Evolutionary conservation across 53 echinoderm and acorn worm genomes (phyloP).

Genomic region (Mesocentrotus franciscanus): DNA sequence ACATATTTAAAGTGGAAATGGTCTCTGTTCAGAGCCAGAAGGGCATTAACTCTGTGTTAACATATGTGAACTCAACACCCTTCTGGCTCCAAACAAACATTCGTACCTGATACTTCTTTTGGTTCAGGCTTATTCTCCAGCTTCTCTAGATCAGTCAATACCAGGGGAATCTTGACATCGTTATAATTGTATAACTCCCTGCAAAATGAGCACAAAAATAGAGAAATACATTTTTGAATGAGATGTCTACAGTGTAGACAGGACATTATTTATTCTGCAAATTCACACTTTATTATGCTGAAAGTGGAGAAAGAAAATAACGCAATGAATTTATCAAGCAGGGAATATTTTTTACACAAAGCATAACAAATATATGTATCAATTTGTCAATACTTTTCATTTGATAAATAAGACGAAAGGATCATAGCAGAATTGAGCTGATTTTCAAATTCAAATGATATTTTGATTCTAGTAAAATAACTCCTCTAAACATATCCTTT

Average conservation of each 20-base stretch:
- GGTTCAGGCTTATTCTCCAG: conserved; percentile 69
- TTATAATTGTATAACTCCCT: conserved; percentile 82
- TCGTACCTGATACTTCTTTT: conserved; percentile 6
- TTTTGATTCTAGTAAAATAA: too few relatives aligned
- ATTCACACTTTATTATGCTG: not conserved
- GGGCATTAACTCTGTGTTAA: too few relatives aligned
- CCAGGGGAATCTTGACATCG: conserved; percentile 74
- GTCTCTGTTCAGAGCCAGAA: too few relatives aligned
- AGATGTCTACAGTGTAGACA: not conserved
- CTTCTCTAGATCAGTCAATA: conserved; percentile 81
- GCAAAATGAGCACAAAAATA: not conserved
- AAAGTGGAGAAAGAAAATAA: not conserved
- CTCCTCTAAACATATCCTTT: too few relatives aligned
- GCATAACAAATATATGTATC: not conserved
- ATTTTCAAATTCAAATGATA: too few relatives aligned
- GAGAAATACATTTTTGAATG: not conserved
- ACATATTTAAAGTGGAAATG: not conserved
- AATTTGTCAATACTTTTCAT: not conserved
- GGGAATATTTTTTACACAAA: not conserved
- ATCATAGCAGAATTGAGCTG: too few relatives aligned
- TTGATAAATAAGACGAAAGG: too few relatives aligned
- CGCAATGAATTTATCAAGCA: not conserved
- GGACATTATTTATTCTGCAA: not conserved
- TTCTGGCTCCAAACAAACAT: not conserved
- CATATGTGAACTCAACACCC: too few relatives aligned